These are phyloP conservation scores for Ectemnius cavifrons DNA, from an alignment of 2,888 invertebrate genomes.

Conservation along the genomic window DNA sequence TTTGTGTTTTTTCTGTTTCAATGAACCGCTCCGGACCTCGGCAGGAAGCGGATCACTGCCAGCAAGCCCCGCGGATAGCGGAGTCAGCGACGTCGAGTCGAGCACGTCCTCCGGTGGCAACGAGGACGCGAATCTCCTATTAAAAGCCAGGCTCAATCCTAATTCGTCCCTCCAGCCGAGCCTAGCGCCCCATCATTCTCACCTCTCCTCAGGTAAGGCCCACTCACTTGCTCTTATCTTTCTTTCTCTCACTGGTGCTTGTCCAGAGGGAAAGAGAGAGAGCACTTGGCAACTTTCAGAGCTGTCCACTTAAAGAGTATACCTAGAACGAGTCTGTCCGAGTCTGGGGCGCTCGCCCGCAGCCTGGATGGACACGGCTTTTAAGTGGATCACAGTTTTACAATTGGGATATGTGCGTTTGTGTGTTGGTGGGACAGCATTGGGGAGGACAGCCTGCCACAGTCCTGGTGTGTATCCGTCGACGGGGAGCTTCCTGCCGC, in stretches of 20 bases:
- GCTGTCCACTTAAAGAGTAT: too few relatives aligned
- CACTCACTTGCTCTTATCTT: neutral
- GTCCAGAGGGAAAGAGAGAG: too few relatives aligned
- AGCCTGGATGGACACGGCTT: too few relatives aligned
- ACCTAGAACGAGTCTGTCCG: too few relatives aligned
- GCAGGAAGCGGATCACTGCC: constrained; percentile 89
- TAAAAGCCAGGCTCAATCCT: constrained; percentile 92
- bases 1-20: constrained; percentile 42
- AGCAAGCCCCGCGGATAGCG: constrained; percentile 98
- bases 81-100: constrained; percentile 97
- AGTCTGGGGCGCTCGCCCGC: too few relatives aligned
- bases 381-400: too few relatives aligned
- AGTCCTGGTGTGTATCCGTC: constrained; percentile 75
- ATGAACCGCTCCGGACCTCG: constrained; percentile 22
- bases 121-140: constrained; percentile 78
- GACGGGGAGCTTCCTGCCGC: constrained; percentile 74
- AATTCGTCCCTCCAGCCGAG: constrained; percentile 77
- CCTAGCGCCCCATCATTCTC: constrained; percentile 76
- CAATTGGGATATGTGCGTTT: too few relatives aligned
- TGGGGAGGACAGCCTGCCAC: constrained; percentile 75
- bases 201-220: constrained; percentile 73
- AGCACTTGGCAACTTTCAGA: too few relatives aligned
- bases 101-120: constrained; percentile 86
- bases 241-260: too few relatives aligned
- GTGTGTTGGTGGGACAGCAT: constrained; percentile 55